Conservation (phyloP, 2,113 vertebrate species). For the Diphyllodes magnificus region DNA sequence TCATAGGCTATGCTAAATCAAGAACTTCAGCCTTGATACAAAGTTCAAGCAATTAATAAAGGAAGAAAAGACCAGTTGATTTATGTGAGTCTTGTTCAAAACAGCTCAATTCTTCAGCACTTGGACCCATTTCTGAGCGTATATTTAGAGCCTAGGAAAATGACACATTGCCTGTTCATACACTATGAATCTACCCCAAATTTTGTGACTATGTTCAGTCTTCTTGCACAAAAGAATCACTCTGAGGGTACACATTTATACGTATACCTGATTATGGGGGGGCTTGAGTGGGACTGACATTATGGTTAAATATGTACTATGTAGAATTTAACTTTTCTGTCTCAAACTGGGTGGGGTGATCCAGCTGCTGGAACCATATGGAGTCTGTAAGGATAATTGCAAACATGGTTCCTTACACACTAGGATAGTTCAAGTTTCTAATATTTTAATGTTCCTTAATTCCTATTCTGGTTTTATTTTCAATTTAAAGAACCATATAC, state of each 20-base stretch:
- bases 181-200: background rate
- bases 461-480: background rate
- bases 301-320: background rate
- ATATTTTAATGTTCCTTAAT: background rate
- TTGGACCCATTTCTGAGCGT: background rate
- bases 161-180: background rate
- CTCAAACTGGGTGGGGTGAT: background rate
- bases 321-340: background rate
- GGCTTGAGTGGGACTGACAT: background rate
- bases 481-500: background rate
- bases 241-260: background rate
- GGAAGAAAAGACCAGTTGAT: background rate
- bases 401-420: background rate
- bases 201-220: background rate
- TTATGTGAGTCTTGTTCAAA: background rate
- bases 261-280: accelerated
- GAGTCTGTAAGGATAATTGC: background rate
- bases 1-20: background rate
- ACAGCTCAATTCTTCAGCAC: background rate
- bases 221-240: background rate
- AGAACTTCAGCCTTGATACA: background rate
- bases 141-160: background rate
- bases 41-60: background rate
- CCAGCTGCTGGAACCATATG: background rate
- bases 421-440: background rate